phyloP scores from a whole-genome alignment of 2,888 invertebrate species.

The Caenorhabditis japonica region DNA sequence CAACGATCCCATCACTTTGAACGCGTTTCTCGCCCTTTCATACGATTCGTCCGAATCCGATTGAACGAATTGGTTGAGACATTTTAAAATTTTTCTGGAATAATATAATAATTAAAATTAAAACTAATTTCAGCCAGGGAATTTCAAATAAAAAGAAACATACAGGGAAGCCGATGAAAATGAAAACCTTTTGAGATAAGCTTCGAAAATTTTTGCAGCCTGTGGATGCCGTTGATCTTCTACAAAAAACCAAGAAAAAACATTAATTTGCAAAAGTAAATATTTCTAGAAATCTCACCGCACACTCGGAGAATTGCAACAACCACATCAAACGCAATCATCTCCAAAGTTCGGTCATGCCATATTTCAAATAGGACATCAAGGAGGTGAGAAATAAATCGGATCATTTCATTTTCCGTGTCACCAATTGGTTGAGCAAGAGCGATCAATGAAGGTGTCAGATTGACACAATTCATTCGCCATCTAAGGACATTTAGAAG shows the following conservation, averaged over 20 bases:
- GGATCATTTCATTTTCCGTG: constrained; percentile 59
- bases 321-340: constrained; percentile 82
- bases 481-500: constrained; percentile 62
- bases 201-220: constrained; percentile 48
- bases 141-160: no score
- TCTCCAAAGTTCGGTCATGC: constrained; percentile 85
- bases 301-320: constrained; percentile 84
- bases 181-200: constrained; percentile 62
- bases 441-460: constrained; percentile 44
- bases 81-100: constrained; percentile 56
- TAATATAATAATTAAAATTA: constrained; percentile 1
- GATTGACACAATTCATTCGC: constrained; percentile 56
- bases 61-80: constrained; percentile 58
- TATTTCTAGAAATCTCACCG: constrained; percentile 21
- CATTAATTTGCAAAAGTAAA: neutral
- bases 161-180: constrained; percentile 58
- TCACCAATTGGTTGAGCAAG: constrained; percentile 58
- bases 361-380: constrained; percentile 94
- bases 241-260: no score
- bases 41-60: constrained; percentile 50
- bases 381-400: constrained; percentile 87
- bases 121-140: neutral
- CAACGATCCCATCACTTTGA: constrained; percentile 92
- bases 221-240: constrained; percentile 47
- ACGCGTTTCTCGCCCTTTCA: constrained; percentile 82